Evolutionary conservation across 2,113 vertebrate genomes (phyloP), one percentile per base, ranked within the genome.

Genomic region (Oenanthe oenanthe): DNA sequence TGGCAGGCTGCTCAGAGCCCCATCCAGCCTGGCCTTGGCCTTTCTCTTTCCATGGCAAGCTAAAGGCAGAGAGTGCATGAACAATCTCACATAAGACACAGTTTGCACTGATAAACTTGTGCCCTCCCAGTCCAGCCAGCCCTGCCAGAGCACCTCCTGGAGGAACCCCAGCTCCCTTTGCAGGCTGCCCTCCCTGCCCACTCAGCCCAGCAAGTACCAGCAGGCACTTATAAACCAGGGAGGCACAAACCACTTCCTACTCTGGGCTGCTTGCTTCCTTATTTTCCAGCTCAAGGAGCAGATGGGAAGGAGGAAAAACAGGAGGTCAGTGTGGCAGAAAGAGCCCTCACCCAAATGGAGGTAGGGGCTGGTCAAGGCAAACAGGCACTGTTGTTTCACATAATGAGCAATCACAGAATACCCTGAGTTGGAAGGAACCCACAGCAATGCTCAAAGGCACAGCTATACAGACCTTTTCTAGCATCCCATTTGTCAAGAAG

Each of bases 331-430:
- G 58, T 31, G 26, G 50, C 63, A 80, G 63, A 50, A 72, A 40
- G 26, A 50, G 45, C 19, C 10, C 32, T 38, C 34, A 54, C 12
- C 16, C 45, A 56, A 51, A 47, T 2, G n/a, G 68, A 67, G 22
- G 15, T 13, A n/a, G 12, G 38, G 36, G 40, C 20, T 57, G 48
- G 36, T 42, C 9, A 20, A 73, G 34, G 58, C 62, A 45, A 72
- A 26, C 1, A 3, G 53, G 20, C 32, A 6, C 25, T n/a, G 8
- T 18, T 38, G 13, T 65, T 82, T 57, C 5, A 2, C 3, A 0
- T 3, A n/a, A n/a, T 1, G 12, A 91, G 50, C 8, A 73, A 65
- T 63, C 50, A 54, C 40, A 15, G 50, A 65, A 24, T 28, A 63
- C 32, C 24, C 68, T 28, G 18, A 56, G 28, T 8, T 56, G 28